These are phyloP conservation scores for Danaus chrysippus DNA, from an alignment of 2,888 invertebrate genomes.

Conservation along the genomic window DNA sequence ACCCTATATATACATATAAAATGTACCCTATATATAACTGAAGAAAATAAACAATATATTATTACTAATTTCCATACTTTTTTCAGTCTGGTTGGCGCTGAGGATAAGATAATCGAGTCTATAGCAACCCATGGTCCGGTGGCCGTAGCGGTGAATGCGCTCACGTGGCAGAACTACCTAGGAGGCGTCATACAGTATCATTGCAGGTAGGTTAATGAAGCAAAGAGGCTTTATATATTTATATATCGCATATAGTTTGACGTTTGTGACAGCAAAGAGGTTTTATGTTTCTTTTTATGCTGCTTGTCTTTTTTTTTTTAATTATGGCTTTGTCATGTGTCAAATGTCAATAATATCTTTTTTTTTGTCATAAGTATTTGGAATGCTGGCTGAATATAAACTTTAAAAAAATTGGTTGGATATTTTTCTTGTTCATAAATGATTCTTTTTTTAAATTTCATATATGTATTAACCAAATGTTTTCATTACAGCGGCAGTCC, in stretches of 20 bases:
- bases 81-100: conserved; percentile 81
- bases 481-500: conserved; percentile 64
- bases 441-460: conserved; percentile 8
- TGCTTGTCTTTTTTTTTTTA: no score
- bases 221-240: background rate
- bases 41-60: background rate
- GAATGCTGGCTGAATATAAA: no score
- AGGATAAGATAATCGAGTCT: conserved; percentile 78
- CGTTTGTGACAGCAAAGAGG: background rate
- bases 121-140: conserved; percentile 87
- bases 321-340: no score
- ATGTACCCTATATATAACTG: no score
- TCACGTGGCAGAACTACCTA: conserved; percentile 91
- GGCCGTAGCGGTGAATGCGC: conserved; percentile 88
- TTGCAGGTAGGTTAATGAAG: conserved; percentile 73
- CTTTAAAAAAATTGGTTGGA: background rate
- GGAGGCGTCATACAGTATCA: conserved; percentile 91
- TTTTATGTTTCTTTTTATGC: background rate
- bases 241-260: background rate
- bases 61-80: background rate
- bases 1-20: no score
- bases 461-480: background rate
- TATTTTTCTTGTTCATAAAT: background rate
- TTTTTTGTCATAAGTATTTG: no score
- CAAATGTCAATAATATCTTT: no score